Percentiles rank a stretch among this genome's conserved stretches.
Conservation (phyloP, 2,113 vertebrate species). For the Coregonus clupeaformis region DNA sequence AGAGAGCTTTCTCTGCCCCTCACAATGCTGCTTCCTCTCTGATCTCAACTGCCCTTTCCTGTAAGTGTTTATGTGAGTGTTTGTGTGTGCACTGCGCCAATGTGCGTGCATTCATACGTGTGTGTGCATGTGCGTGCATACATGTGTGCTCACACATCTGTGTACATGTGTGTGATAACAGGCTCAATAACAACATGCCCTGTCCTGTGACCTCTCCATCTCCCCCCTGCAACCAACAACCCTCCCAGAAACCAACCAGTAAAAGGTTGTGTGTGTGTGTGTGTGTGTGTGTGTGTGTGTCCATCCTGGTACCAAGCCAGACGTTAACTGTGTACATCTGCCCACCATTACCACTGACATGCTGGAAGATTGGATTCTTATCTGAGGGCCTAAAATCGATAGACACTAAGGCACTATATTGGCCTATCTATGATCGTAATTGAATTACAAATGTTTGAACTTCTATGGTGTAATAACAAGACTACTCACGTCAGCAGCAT, state of each 20-base stretch:
- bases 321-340: slow-evolving; percentile 25
- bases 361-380: slow-evolving; percentile 70
- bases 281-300: too few relatives aligned
- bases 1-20: neutral
- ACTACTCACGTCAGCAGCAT: too few relatives aligned
- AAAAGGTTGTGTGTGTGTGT: too few relatives aligned
- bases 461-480: too few relatives aligned
- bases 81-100: neutral
- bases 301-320: too few relatives aligned
- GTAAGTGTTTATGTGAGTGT: neutral
- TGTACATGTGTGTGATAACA: neutral
- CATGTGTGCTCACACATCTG: too few relatives aligned
- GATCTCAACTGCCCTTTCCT: slow-evolving; percentile 1
- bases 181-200: slow-evolving; percentile 6
- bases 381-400: slow-evolving; percentile 32
- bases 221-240: neutral
- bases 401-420: too few relatives aligned
- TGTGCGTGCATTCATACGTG: slow-evolving; percentile 3
- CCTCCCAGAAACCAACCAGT: too few relatives aligned
- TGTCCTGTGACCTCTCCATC: slow-evolving; percentile 56
- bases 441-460: too few relatives aligned
- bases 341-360: slow-evolving; percentile 63
- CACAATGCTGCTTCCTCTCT: neutral
- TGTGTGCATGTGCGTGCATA: slow-evolving; percentile 23
- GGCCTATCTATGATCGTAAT: too few relatives aligned